Evolutionary conservation across 1,140 invertebrate species (phyloP).

Genomic region (Leptinotarsa texana): DNA sequence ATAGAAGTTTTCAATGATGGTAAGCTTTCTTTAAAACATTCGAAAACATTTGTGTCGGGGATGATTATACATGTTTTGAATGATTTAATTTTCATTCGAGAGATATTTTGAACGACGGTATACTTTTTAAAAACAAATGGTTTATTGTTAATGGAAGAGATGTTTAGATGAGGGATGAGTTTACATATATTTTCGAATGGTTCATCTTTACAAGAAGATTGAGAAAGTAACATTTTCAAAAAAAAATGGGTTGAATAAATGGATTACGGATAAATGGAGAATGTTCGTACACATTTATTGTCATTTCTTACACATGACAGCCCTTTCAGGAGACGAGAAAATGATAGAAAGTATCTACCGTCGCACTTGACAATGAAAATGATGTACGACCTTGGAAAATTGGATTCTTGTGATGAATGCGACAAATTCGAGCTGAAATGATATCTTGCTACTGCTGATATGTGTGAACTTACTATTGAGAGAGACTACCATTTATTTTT

Average conservation of each 20-base stretch:
- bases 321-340: no score
- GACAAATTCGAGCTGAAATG: slow-evolving; percentile 2
- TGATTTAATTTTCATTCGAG: no score
- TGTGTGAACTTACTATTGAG: not conserved
- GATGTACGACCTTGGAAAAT: slow-evolving; percentile 9
- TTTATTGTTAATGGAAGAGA: no score
- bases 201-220: no score
- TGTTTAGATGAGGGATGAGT: no score
- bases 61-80: no score
- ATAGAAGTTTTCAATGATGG: not conserved
- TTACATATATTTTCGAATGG: no score
- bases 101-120: no score
- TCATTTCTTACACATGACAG: not conserved
- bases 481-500: no score
- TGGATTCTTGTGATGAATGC: slow-evolving; percentile 13
- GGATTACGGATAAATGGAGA: not conserved
- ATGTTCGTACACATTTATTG: not conserved
- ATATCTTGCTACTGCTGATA: slow-evolving; percentile 10
- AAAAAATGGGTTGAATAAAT: not conserved
- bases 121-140: no score
- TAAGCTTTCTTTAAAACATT: no score
- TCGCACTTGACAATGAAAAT: not conserved
- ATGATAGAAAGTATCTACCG: not conserved
- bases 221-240: not conserved
- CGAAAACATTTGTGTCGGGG: no score